Evolutionary conservation across 2,888 invertebrate species (phyloP).

Genomic region (Melanophora roralis): DNA sequence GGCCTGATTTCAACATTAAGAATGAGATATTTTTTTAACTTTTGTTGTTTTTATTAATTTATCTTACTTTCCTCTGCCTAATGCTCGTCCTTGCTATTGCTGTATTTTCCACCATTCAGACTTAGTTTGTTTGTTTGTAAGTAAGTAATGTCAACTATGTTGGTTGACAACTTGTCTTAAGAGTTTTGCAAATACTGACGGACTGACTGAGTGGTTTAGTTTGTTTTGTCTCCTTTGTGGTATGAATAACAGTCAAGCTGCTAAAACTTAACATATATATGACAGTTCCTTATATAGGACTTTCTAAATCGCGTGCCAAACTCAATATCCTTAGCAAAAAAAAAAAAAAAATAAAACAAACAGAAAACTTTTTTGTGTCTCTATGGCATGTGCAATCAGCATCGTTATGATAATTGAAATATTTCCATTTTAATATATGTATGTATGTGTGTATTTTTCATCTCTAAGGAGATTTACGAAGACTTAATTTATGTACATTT

Average conservation of each 20-base stretch:
- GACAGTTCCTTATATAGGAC: conserved; percentile 45
- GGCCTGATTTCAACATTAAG: not conserved
- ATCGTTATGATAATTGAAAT: conserved; percentile 45
- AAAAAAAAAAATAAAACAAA: not conserved
- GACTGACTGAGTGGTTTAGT: conserved; percentile 48
- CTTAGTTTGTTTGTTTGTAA: not conserved
- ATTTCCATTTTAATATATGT: conserved; percentile 36
- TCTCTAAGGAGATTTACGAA: not conserved
- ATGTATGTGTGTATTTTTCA: not conserved
- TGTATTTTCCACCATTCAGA: not conserved
- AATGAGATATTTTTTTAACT: not conserved
- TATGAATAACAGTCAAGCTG: conserved; percentile 33
- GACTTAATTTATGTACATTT: not conserved
- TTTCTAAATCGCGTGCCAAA: conserved; percentile 41
- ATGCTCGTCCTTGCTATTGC: not conserved
- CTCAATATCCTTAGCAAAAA: conserved; percentile 12
- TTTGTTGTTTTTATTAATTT: conserved; percentile 27
- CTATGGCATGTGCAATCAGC: conserved; percentile 45
- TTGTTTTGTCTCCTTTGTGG: conserved; percentile 47
- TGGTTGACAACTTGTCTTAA: conserved; percentile 55
- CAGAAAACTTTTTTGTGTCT: not conserved
- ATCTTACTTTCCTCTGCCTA: not conserved
- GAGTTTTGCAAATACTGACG: conserved; percentile 51
- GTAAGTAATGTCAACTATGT: conserved; percentile 45
- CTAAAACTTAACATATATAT: no score